Conservation (phyloP, 2,888 invertebrate species). For the Dorcus hopei region DNA sequence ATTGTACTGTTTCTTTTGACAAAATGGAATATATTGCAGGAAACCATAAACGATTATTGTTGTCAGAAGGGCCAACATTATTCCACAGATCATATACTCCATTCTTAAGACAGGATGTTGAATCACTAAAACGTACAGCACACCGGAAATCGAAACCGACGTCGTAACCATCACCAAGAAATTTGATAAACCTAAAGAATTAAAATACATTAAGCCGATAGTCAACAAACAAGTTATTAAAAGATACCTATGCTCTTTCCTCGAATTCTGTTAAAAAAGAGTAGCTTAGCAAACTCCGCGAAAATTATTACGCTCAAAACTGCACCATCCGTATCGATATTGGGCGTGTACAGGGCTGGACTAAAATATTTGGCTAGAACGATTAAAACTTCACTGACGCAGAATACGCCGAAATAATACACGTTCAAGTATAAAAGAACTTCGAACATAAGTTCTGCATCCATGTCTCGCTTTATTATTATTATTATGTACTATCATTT, state of each 20-base stretch:
- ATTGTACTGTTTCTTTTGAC: slow-evolving; percentile 22
- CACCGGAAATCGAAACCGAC: slow-evolving; percentile 24
- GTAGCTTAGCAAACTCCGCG: slow-evolving; percentile 23
- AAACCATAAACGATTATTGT: slow-evolving; percentile 29
- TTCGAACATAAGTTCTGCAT: slow-evolving; percentile 28
- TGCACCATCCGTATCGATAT: slow-evolving; percentile 24
- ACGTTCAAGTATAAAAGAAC: slow-evolving; percentile 27
- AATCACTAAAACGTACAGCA: slow-evolving; percentile 28
- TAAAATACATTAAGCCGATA: not conserved
- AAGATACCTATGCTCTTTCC: slow-evolving; percentile 17
- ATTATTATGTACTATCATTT: not conserved
- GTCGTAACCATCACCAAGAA: slow-evolving; percentile 27
- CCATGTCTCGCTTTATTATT: slow-evolving; percentile 16
- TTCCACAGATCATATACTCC: slow-evolving; percentile 30
- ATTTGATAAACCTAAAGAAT: slow-evolving; percentile 25
- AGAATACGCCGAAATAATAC: slow-evolving; percentile 28
- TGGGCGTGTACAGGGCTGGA: slow-evolving; percentile 21
- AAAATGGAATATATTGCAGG: slow-evolving; percentile 28
- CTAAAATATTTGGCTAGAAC: slow-evolving; percentile 27
- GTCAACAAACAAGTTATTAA: not conserved
- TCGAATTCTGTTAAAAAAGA: slow-evolving; percentile 21
- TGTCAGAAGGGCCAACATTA: slow-evolving; percentile 27
- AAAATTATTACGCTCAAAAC: slow-evolving; percentile 23
- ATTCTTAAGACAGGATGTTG: slow-evolving; percentile 32
- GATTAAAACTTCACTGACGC: slow-evolving; percentile 26